phyloP scores from a whole-genome alignment of 2,113 vertebrate genomes.

The Amazona guildingii region DNA sequence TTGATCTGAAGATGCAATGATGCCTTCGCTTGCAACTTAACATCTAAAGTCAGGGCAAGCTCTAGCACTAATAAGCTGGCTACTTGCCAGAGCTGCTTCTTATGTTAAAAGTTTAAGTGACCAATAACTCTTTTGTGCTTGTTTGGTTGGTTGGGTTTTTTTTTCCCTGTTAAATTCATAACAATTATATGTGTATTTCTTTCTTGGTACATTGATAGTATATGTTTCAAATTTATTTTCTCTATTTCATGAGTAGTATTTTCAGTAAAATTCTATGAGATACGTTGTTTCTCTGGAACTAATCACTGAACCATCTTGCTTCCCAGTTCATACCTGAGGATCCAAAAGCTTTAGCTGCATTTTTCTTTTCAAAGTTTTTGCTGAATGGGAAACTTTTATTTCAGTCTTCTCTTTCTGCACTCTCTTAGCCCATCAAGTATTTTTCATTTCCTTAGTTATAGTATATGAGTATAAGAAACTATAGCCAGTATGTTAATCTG shows the following conservation, averaged over 20 bases:
- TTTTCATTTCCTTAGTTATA: neutral
- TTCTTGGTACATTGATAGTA: neutral
- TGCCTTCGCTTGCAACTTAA: neutral
- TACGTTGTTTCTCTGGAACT: neutral
- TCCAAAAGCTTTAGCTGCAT: neutral
- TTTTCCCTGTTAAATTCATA: neutral
- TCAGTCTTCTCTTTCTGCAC: neutral
- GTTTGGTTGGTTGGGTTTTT: neutral
- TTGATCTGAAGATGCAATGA: neutral
- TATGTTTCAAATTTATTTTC: neutral
- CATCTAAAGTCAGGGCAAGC: neutral
- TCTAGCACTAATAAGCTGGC: neutral
- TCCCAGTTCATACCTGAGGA: neutral
- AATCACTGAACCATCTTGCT: neutral
- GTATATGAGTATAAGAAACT: neutral
- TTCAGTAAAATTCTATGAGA: neutral
- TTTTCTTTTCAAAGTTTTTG: neutral
- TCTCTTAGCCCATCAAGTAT: neutral
- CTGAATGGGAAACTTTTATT: neutral
- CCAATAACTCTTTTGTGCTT: neutral
- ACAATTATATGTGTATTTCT: neutral
- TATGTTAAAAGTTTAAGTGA: neutral
- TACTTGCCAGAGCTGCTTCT: neutral
- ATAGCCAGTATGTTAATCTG: neutral
- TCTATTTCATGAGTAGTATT: neutral